Base-by-base conservation (phyloP, 2,888 invertebrate genomes). In the Eristalis pertinax region DNA sequence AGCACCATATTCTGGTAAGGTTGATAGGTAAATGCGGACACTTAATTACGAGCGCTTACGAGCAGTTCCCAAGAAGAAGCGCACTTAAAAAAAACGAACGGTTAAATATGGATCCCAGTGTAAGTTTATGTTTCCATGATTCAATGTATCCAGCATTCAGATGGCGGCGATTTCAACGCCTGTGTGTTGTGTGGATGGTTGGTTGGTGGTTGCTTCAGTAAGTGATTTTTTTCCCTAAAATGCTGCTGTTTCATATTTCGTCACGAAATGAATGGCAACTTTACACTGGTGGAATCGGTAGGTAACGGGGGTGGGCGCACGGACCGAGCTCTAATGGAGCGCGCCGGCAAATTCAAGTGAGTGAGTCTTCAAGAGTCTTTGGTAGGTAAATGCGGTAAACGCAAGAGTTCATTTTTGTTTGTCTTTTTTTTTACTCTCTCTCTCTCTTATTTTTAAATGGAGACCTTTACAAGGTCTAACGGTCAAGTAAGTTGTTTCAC, bases 161-260 rank as follows among this genome's bases (percentile, higher is more conserved):
- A 78, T 60, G 68, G 60, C 60, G 60, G 60, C 26, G 13, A n/a
- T 19, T 26, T 60, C 60, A 15, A 24, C 26, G 26, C 60, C 26
- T 26, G 56, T 56, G 19, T 56, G 56, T 4, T n/a, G 26, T 4
- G 26, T 41, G 22, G 32, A 80, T 80, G 43, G 62, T 74, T 63
- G 38, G 62, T 74, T 63, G 62, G 68, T 63, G 38, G 62, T 74
- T 63, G 38, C 58, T 68, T 73, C 77, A 77, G 86, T 86, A 86
- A 86, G 86, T 86, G 83, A 74, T 67, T 73, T 65, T 38, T n/a
- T n/a, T n/a, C n/a, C n/a, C n/a, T 56, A 74, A 69, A 60, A 24
- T 60, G 67, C 70, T 43, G 72, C 72, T 76, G 56, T 72, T 84
- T 73, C 63, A 19, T 72, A 13, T 38, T 38, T 38, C 38, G 13